A percentile compares a stretch with the other conserved stretches of the same genome.
Evolutionary conservation across 2,888 invertebrate genomes (phyloP).

Genomic region (Xylota sylvarum): DNA sequence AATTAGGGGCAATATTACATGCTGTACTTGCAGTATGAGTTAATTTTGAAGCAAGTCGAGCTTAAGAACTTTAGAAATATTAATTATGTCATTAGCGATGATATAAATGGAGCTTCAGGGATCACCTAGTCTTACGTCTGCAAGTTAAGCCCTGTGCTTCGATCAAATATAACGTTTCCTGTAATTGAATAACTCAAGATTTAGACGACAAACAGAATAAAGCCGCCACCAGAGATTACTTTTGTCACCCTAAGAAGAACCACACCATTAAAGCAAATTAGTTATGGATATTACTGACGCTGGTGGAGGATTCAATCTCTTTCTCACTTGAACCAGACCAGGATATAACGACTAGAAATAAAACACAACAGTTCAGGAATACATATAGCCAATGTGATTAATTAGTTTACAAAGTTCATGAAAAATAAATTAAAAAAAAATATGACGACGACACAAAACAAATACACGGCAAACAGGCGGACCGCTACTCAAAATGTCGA

Average conservation of each 20-base stretch:
- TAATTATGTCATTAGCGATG: no score
- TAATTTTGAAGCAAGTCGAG: no score
- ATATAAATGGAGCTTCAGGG: no score
- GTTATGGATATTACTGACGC: no score
- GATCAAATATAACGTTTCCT: neutral
- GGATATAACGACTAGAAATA: slow-evolving; percentile 47
- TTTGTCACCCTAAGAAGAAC: no score
- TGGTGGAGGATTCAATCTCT: no score
- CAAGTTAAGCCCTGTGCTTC: no score
- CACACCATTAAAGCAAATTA: neutral
- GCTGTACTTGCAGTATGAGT: no score
- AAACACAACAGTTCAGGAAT: slow-evolving; percentile 64
- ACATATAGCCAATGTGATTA: slow-evolving; percentile 71
- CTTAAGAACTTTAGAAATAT: no score
- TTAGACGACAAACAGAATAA: neutral
- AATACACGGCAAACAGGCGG: slow-evolving; percentile 43
- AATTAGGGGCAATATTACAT: no score
- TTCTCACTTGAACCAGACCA: neutral
- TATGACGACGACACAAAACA: slow-evolving; percentile 4
- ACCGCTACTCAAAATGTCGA: slow-evolving; percentile 14
- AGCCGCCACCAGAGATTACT: no score
- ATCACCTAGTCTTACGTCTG: no score
- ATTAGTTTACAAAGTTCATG: slow-evolving; percentile 56
- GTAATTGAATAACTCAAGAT: neutral
- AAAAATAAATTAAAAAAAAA: slow-evolving; percentile 34